A percentile compares a stretch with the other conserved stretches of the same genome.
Conservation (phyloP, 2,888 invertebrate species). For the Xylota sylvarum region DNA sequence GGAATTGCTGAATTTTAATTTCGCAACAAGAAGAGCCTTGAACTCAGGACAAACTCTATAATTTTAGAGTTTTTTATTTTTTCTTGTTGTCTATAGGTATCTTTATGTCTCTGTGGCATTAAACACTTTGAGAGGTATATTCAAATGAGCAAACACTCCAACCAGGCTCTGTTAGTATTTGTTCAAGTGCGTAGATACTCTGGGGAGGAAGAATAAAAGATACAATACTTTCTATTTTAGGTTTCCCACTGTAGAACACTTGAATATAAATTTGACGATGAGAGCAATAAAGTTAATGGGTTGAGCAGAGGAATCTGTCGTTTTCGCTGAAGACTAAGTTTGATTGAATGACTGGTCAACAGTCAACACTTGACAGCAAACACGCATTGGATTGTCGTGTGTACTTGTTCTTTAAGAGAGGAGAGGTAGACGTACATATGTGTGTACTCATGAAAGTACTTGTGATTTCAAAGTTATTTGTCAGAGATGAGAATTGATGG, state of each 20-base stretch:
- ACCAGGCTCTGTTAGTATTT: conserved; percentile 33
- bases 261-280: conserved; percentile 64
- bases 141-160: conserved; percentile 67
- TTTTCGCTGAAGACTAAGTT: conserved; percentile 31
- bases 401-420: conserved; percentile 11
- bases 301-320: conserved; percentile 59
- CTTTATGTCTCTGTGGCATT: conserved; percentile 37
- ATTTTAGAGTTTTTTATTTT: conserved; percentile 14
- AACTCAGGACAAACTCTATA: conserved; percentile 61
- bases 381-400: conserved; percentile 49
- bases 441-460: conserved; percentile 15
- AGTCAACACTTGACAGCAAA: conserved; percentile 74
- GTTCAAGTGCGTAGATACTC: conserved; percentile 47
- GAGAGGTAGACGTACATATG: neutral
- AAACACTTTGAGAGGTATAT: conserved; percentile 58
- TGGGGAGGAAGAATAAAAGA: conserved; percentile 52
- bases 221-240: conserved; percentile 66
- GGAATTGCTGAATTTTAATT: conserved; percentile 67
- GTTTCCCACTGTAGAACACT: conserved; percentile 31
- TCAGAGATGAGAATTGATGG: conserved; percentile 57
- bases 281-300: conserved; percentile 71
- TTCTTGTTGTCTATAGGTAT: conserved; percentile 24
- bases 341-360: conserved; percentile 71
- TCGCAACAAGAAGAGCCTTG: conserved; percentile 68
- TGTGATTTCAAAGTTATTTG: conserved; percentile 39